Evolutionary conservation across 2,888 invertebrate genomes (phyloP).

Genomic region (Ennomos fuscantarius): DNA sequence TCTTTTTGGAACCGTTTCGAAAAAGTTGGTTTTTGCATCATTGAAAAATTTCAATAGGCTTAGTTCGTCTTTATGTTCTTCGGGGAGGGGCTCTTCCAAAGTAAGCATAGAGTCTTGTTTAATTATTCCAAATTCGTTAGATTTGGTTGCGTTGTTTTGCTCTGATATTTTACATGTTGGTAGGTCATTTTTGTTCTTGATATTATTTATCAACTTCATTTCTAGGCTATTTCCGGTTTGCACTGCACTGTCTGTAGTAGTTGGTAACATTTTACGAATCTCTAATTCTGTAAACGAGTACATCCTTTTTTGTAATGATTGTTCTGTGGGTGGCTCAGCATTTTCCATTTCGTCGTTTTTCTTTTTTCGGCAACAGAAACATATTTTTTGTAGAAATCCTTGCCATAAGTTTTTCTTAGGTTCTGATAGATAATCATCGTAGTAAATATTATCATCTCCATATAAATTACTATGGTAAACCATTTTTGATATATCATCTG

Average conservation of each 20-base stretch:
- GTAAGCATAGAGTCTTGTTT: slow-evolving; percentile 27
- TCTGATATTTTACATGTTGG: not conserved
- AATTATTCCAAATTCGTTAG: slow-evolving; percentile 8
- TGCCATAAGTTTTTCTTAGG: slow-evolving; percentile 19
- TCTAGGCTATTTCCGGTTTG: slow-evolving; percentile 72
- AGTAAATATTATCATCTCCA: slow-evolving; percentile 39
- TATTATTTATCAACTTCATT: slow-evolving; percentile 37
- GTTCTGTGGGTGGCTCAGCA: not conserved
- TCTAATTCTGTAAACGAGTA: slow-evolving; percentile 66
- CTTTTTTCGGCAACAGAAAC: slow-evolving; percentile 40
- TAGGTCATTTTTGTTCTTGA: slow-evolving; percentile 1
- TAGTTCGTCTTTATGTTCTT: slow-evolving; percentile 51
- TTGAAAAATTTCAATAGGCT: slow-evolving; percentile 58
- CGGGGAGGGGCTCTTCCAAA: slow-evolving; percentile 28
- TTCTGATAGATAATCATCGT: slow-evolving; percentile 19
- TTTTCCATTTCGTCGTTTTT: slow-evolving; percentile 18
- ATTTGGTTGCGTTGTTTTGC: not conserved
- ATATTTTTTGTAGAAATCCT: slow-evolving; percentile 30
- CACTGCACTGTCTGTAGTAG: slow-evolving; percentile 49
- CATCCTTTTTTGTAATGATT: slow-evolving; percentile 29
- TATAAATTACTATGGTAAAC: slow-evolving; percentile 44
- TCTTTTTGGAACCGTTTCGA: slow-evolving; percentile 28
- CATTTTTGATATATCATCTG: slow-evolving; percentile 43
- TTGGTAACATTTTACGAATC: slow-evolving; percentile 51
- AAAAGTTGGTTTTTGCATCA: slow-evolving; percentile 44